Evolutionary conservation across 2,888 invertebrate species (phyloP).

Genomic region (Deladenus siricidicola): DNA sequence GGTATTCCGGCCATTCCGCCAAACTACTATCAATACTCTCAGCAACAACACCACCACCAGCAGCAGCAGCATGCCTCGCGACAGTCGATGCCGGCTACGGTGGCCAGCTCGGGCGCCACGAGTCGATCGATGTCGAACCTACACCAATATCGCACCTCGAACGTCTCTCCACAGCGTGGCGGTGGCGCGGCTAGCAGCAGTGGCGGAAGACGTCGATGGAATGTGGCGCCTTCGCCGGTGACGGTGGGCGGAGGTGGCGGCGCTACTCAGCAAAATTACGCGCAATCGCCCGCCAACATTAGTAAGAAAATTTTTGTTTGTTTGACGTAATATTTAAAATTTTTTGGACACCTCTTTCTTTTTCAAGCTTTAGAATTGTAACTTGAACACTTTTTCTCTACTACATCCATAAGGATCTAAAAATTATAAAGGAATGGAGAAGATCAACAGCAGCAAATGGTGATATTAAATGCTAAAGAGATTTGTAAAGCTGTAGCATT

Average conservation of each 20-base stretch:
- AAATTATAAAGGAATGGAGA: too few relatives aligned
- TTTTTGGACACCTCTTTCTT: too few relatives aligned
- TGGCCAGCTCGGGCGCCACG: neutral
- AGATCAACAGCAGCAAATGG: too few relatives aligned
- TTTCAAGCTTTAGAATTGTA: too few relatives aligned
- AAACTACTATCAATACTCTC: neutral
- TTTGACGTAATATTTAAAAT: too few relatives aligned
- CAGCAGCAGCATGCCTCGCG: conserved; percentile 2
- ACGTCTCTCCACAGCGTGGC: conserved; percentile 25
- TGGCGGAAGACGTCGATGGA: conserved; percentile 6
- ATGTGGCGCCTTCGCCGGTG: conserved; percentile 1
- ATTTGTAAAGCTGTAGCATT: too few relatives aligned
- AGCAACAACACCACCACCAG: conserved; percentile 10
- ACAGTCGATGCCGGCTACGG: neutral
- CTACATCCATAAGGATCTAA: too few relatives aligned
- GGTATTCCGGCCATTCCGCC: neutral
- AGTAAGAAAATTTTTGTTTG: neutral
- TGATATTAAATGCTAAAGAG: too few relatives aligned
- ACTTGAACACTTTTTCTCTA: too few relatives aligned
- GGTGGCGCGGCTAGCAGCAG: neutral
- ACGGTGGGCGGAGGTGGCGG: neutral
- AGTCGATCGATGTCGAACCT: conserved; percentile 36
- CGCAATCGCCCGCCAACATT: too few relatives aligned
- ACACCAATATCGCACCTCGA: conserved; percentile 8
- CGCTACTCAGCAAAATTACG: neutral